Evolutionary conservation across 2,113 vertebrate genomes (phyloP).

Genomic region (Anarrhichthys ocellatus): DNA sequence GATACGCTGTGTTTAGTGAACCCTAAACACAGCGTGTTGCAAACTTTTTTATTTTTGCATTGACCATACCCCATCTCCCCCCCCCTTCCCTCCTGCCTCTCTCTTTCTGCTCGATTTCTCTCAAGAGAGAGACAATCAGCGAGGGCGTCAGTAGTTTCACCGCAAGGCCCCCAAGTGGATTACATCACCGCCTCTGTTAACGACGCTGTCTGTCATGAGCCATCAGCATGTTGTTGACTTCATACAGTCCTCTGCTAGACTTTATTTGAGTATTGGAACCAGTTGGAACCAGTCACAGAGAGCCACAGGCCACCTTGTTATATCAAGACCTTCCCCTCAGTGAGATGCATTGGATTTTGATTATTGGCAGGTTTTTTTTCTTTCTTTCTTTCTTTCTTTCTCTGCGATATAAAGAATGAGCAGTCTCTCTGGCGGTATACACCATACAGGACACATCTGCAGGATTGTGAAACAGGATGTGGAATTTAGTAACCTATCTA

Average conservation of each 20-base stretch:
- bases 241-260: slow-evolving; percentile 53
- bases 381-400: neutral
- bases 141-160: slow-evolving; percentile 70
- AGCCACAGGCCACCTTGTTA: slow-evolving; percentile 37
- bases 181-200: slow-evolving; percentile 75
- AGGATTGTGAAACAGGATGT: slow-evolving; percentile 68
- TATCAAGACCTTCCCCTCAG: slow-evolving; percentile 5
- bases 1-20: slow-evolving; percentile 17
- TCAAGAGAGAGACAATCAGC: slow-evolving; percentile 64
- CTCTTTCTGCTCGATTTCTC: slow-evolving; percentile 41
- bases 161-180: slow-evolving; percentile 70
- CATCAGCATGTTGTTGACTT: slow-evolving; percentile 63
- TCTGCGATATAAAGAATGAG: slow-evolving; percentile 15
- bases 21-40: slow-evolving; percentile 25
- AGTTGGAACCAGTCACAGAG: slow-evolving; percentile 50
- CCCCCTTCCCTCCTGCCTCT: slow-evolving; percentile 2
- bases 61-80: slow-evolving; percentile 22
- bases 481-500: slow-evolving; percentile 61
- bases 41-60: slow-evolving; percentile 53
- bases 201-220: slow-evolving; percentile 63
- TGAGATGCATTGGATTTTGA: slow-evolving; percentile 28
- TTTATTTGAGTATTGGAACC: slow-evolving; percentile 59
- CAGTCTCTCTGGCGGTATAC: slow-evolving; percentile 31
- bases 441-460: slow-evolving; percentile 61
- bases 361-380: slow-evolving; percentile 26